phyloP scores from a whole-genome alignment of 2,888 invertebrate species.

The Margaritifera margaritifera region DNA sequence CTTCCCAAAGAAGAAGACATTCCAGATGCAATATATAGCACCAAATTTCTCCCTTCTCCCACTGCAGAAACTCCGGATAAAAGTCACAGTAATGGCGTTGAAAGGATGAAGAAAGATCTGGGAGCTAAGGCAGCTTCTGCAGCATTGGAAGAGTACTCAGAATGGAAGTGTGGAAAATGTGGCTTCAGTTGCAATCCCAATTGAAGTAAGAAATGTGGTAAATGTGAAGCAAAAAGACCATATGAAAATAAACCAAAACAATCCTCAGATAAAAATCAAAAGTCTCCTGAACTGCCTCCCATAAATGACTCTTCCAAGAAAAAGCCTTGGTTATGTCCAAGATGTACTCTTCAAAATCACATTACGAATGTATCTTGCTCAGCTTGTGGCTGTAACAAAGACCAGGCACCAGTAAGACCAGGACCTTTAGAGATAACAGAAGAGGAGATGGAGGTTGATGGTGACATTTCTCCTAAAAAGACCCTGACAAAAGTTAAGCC shows the following conservation, averaged over 20 bases:
- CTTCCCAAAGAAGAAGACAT: slow-evolving; percentile 46
- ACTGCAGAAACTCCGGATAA: slow-evolving; percentile 29
- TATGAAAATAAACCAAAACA: slow-evolving; percentile 6
- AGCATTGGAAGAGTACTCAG: slow-evolving; percentile 18
- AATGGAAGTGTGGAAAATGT: slow-evolving; percentile 92
- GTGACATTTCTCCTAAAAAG: neutral
- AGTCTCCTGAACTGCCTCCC: too few relatives aligned
- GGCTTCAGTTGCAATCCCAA: slow-evolving; percentile 90
- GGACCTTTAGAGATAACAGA: neutral
- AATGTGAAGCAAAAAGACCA: slow-evolving; percentile 76
- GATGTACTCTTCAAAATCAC: slow-evolving; percentile 54
- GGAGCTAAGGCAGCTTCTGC: neutral
- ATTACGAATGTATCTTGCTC: slow-evolving; percentile 33
- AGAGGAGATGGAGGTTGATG: neutral
- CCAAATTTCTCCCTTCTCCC: slow-evolving; percentile 33
- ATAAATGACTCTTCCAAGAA: too few relatives aligned
- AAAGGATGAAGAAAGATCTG: slow-evolving; percentile 2
- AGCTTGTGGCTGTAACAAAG: slow-evolving; percentile 40
- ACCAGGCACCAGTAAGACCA: neutral
- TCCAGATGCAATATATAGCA: slow-evolving; percentile 36
- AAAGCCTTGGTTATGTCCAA: slow-evolving; percentile 47
- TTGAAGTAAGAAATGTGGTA: slow-evolving; percentile 86
- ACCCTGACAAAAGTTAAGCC: too few relatives aligned
- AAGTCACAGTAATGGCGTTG: slow-evolving; percentile 4
- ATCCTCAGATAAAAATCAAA: neutral